Percentiles rank a stretch among this genome's conserved stretches.
These are phyloP conservation scores for Andrena praecox DNA, from an alignment of 2,888 invertebrate genomes.

Conservation along the genomic window DNA sequence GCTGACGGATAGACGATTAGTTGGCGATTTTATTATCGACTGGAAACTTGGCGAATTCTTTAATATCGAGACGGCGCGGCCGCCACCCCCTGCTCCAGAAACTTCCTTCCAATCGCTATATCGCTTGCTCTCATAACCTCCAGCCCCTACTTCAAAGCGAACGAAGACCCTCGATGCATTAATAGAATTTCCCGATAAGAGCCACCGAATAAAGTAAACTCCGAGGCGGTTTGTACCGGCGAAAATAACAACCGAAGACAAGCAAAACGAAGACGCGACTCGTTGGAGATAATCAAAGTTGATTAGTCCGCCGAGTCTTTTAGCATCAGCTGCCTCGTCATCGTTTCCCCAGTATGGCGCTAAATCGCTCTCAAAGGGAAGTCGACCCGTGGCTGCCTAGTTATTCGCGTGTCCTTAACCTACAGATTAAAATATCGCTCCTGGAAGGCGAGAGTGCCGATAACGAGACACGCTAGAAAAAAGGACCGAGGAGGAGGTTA, in stretches of 20 bases:
- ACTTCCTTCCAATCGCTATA: constrained; percentile 20
- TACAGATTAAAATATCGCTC: constrained; percentile 57
- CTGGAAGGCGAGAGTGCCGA: constrained; percentile 18
- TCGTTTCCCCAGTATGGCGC: background rate
- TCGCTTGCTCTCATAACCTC: constrained; percentile 11
- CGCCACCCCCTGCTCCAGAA: background rate
- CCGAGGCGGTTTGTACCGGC: background rate
- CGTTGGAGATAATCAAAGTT: too few relatives aligned
- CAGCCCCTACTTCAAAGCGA: constrained; percentile 26
- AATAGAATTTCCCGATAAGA: constrained; percentile 24
- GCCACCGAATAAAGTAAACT: constrained; percentile 15
- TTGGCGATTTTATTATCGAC: constrained; percentile 46
- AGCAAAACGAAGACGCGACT: background rate
- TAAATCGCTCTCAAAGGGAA: constrained; percentile 12
- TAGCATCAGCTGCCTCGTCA: too few relatives aligned
- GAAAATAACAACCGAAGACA: background rate
- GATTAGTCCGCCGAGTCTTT: too few relatives aligned
- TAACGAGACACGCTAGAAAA: constrained; percentile 25
- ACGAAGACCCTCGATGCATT: constrained; percentile 20
- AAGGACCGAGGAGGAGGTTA: constrained; percentile 28
- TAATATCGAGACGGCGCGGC: constrained; percentile 21
- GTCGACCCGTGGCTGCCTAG: constrained; percentile 23
- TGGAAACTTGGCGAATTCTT: constrained; percentile 33
- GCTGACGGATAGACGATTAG: constrained; percentile 37
- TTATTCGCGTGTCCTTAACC: constrained; percentile 63